Percentiles rank a stretch among this genome's conserved stretches.
phyloP scores from a whole-genome alignment of 2,113 vertebrate species.

The Perca flavescens region DNA sequence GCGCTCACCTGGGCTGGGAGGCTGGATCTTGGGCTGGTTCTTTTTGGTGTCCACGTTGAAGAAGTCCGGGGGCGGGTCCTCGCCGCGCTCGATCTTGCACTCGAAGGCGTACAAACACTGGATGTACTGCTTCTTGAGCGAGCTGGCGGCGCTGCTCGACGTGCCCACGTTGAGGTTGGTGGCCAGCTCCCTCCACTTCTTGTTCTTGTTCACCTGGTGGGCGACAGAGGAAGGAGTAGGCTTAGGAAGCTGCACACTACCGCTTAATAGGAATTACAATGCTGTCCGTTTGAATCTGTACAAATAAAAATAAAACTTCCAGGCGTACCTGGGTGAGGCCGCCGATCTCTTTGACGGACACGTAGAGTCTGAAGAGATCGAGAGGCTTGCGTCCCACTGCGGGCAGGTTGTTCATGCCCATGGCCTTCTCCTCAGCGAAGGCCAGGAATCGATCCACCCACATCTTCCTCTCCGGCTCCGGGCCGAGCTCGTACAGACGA shows the following conservation, averaged over 20 bases:
- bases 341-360: slow-evolving; percentile 98
- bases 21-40: slow-evolving; percentile 96
- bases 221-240: slow-evolving; percentile 15
- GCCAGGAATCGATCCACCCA: slow-evolving; percentile 98
- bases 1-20: slow-evolving; percentile 95
- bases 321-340: slow-evolving; percentile 92
- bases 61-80: slow-evolving; percentile 98
- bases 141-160: slow-evolving; percentile 98
- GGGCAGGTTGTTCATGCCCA: slow-evolving; percentile 98
- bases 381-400: slow-evolving; percentile 97
- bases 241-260: slow-evolving; percentile 23
- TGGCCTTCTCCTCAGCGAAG: slow-evolving; percentile 97
- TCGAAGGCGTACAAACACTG: slow-evolving; percentile 99
- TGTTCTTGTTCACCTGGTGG: slow-evolving; percentile 97
- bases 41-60: slow-evolving; percentile 96
- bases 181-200: slow-evolving; percentile 98
- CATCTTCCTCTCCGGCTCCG: slow-evolving; percentile 97
- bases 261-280: neutral
- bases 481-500: slow-evolving; percentile 96
- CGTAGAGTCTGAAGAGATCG: slow-evolving; percentile 96
- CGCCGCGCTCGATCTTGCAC: slow-evolving; percentile 98
- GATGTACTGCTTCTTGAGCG: slow-evolving; percentile 99
- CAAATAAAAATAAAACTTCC: too few relatives aligned
- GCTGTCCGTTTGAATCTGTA: neutral
- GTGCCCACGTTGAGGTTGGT: slow-evolving; percentile 98